Evolutionary conservation across 2,888 invertebrate species (phyloP), one percentile per base, ranked within the genome.

Genomic region (Empis stercorea): DNA sequence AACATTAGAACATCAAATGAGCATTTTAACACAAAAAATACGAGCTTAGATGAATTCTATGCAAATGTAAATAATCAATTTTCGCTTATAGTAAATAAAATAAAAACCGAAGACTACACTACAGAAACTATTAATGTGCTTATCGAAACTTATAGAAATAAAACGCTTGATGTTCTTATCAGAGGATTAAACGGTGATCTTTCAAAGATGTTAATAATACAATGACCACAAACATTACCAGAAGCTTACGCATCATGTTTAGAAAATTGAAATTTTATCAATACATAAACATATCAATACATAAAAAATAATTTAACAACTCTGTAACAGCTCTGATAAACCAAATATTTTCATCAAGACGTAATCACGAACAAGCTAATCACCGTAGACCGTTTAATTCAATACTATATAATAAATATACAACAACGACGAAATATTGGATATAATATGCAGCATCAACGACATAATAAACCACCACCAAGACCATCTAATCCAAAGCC

Each of bases 171-270:
- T 30, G 36, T 44, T 2, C 44, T 47, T 20, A 47, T 44, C 14
- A 30, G 47, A 11, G 40, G 34, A 27, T 1, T 47, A 16, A 47
- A 40, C 16, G 47, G 44, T 2, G 36, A 47, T 14, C 23, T 47
- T 2, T 47, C 44, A 4, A 44, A 13, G 23, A 34, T 40, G 20
- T 16, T 47, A 9, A 40, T 40, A 10, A 32, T 44, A 4, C 47
- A 47, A 17, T 44, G 16, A 34, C 43, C 40, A 1, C 13, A 32
- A 40, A 40, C 40, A 3, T 14, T 47, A 3, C 47, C 44, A 11
- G 47, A 47, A 44, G 47, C 40, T 7, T 47, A 44, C 15, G 9
- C 47, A 23, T 44, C 44, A 9, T 47, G 44, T 11, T 17, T 47
- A 2, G 44, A 47, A 37, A 34, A 44, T 3, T 40, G 5, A 39